A percentile compares a stretch with the other conserved stretches of the same genome.
Conservation (phyloP, 1,140 invertebrate species). For the Camponotus pennsylvanicus region DNA sequence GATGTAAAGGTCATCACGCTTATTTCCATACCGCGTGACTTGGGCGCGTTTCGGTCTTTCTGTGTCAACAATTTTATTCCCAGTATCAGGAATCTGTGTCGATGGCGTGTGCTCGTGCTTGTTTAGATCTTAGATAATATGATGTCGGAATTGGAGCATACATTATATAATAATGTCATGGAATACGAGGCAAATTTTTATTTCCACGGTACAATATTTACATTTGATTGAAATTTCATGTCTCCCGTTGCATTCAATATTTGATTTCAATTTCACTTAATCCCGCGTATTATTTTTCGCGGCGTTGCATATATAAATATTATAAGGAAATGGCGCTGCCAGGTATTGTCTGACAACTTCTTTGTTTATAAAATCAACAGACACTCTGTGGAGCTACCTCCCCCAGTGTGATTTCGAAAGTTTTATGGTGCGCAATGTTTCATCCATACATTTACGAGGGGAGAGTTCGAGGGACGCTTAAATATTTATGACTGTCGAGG, state of each 20-base stretch:
- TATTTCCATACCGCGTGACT: slow-evolving; percentile 26
- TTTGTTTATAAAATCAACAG: slow-evolving; percentile 60
- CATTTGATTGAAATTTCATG: neutral
- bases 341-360: slow-evolving; percentile 20
- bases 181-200: neutral
- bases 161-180: neutral
- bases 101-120: neutral
- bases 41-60: neutral
- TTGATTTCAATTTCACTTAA: slow-evolving; percentile 1
- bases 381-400: slow-evolving; percentile 3
- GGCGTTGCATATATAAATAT: neutral
- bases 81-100: neutral
- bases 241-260: too few relatives aligned
- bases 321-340: neutral
- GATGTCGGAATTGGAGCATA: neutral
- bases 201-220: neutral
- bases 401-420: slow-evolving; percentile 50
- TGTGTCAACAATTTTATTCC: slow-evolving; percentile 11
- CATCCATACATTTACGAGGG: slow-evolving; percentile 56
- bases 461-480: slow-evolving; percentile 37
- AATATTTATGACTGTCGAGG: slow-evolving; percentile 60
- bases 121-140: slow-evolving; percentile 9
- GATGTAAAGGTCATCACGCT: neutral
- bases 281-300: neutral
- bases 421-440: slow-evolving; percentile 56